Evolutionary conservation across 2,797 vertebrate species (phyloP).

Genomic region (Cygnus olor): DNA sequence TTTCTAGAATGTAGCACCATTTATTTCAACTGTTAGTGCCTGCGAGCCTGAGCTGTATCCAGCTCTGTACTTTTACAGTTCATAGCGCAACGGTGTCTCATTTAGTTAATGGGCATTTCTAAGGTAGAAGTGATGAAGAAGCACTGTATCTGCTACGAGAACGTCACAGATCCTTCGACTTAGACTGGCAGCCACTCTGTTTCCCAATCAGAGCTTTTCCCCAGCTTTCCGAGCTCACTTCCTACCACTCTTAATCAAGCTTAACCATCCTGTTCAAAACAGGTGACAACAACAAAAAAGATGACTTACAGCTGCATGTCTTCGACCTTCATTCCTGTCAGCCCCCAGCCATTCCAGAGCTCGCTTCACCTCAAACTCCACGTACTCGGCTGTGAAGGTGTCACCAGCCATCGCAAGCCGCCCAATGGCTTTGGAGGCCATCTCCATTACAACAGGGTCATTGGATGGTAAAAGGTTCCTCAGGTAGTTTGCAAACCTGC

Average conservation of each 20-base stretch:
- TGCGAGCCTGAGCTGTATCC: background rate
- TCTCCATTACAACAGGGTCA: conserved; percentile 97
- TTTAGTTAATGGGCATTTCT: background rate
- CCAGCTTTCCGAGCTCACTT: background rate
- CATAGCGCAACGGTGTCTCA: background rate
- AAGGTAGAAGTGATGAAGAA: background rate
- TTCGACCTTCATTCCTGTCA: conserved; percentile 95
- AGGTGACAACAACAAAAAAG: background rate
- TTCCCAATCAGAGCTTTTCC: background rate
- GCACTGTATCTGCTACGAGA: background rate
- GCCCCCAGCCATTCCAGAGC: conserved; percentile 98
- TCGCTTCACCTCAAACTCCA: conserved; percentile 98
- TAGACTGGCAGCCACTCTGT: background rate
- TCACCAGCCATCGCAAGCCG: conserved; percentile 97
- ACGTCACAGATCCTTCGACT: background rate
- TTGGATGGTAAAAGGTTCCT: conserved; percentile 97
- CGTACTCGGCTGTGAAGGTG: conserved; percentile 97
- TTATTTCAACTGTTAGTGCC: background rate
- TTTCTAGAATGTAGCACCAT: background rate
- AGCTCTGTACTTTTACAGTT: background rate
- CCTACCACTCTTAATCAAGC: background rate
- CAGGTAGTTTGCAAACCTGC: conserved; percentile 97
- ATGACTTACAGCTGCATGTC: conserved; percentile 92
- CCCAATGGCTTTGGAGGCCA: conserved; percentile 98
- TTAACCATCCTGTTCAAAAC: background rate